phyloP scores from a whole-genome alignment of 2,888 invertebrate genomes.

The Chironomus riparius region DNA sequence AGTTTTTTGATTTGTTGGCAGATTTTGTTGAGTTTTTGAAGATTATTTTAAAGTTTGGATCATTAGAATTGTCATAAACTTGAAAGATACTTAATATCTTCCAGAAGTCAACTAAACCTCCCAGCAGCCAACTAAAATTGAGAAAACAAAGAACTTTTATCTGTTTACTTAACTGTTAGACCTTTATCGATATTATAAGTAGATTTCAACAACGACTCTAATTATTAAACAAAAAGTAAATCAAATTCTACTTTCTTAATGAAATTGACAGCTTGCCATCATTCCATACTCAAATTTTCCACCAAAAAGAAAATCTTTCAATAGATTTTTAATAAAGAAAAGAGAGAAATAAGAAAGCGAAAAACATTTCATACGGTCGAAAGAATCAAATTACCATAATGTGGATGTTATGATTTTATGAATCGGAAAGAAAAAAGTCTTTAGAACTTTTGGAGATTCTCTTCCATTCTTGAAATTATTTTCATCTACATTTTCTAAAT shows the following conservation, averaged over 20 bases:
- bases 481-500: too few relatives aligned
- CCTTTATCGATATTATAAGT: slow-evolving; percentile 4
- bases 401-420: neutral
- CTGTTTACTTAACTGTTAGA: slow-evolving; percentile 1
- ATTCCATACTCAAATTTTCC: neutral
- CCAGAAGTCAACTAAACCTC: too few relatives aligned
- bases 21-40: too few relatives aligned
- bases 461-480: too few relatives aligned
- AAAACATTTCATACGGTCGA: slow-evolving; percentile 1
- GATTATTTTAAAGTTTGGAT: too few relatives aligned
- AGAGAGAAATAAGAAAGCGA: too few relatives aligned
- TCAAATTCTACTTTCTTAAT: neutral
- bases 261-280: neutral
- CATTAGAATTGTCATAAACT: too few relatives aligned
- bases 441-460: too few relatives aligned
- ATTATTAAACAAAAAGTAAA: neutral
- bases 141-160: neutral
- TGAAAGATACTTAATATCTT: too few relatives aligned
- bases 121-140: neutral
- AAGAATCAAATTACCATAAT: slow-evolving; percentile 5
- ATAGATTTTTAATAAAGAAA: too few relatives aligned
- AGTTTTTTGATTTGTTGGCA: too few relatives aligned
- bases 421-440: too few relatives aligned
- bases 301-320: neutral
- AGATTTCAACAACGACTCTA: slow-evolving; percentile 3